Evolutionary conservation across 35 echinoderm and acorn worm species (phyloP).

Genomic region (Holothuria glaberrima): DNA sequence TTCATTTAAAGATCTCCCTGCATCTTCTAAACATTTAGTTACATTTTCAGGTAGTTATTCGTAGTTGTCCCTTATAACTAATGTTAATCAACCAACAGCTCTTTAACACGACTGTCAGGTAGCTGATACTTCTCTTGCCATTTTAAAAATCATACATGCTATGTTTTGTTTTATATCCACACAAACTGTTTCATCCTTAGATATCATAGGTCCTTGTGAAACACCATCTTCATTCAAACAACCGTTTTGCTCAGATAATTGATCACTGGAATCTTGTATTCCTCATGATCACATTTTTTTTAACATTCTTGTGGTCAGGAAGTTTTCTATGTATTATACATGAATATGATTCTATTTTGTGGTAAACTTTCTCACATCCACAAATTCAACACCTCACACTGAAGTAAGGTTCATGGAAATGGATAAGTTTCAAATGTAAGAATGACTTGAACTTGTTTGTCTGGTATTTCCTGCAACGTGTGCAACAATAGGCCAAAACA

Average conservation of each 20-base stretch:
- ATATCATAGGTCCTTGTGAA: neutral
- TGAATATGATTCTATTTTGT: conserved; percentile 9
- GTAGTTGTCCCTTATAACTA: neutral
- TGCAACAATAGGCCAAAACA: conserved; percentile 1
- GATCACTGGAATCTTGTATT: neutral
- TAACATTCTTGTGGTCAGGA: neutral
- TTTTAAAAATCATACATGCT: neutral
- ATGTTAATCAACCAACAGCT: neutral
- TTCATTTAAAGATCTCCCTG: neutral
- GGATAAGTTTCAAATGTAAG: conserved; percentile 8
- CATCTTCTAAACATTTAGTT: neutral
- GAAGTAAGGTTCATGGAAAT: conserved; percentile 17
- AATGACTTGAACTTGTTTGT: conserved; percentile 16
- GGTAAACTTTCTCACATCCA: conserved; percentile 1
- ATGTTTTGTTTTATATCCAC: neutral
- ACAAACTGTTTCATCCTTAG: neutral
- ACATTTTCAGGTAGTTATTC: neutral
- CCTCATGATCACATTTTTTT: neutral
- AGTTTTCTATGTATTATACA: conserved; percentile 8
- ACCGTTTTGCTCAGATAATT: neutral
- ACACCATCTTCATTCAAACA: neutral
- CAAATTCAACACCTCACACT: conserved; percentile 19
- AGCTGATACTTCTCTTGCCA: conserved; percentile 24
- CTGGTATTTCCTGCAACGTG: conserved; percentile 7
- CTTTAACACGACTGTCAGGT: neutral